Evolutionary conservation across 2,888 invertebrate genomes (phyloP).

Genomic region (Notodonta dromedarius): DNA sequence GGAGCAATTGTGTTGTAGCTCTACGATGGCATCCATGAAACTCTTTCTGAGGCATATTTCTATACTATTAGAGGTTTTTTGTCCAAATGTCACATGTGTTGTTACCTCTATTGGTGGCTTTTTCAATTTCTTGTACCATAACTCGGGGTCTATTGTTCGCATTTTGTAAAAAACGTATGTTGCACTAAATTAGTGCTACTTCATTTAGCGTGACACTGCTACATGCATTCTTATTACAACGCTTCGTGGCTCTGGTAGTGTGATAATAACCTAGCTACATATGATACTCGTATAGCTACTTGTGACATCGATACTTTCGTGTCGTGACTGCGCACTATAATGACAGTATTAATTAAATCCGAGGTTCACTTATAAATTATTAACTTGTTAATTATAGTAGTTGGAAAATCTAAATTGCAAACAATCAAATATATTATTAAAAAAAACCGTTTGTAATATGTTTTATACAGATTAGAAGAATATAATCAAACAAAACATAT

Average conservation of each 20-base stretch:
- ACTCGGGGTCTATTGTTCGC: conserved; percentile 36
- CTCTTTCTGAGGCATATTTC: conserved; percentile 27
- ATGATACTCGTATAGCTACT: no score
- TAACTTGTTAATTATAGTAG: neutral
- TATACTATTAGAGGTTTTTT: conserved; percentile 11
- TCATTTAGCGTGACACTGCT: no score
- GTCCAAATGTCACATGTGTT: conserved; percentile 21
- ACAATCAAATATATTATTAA: neutral
- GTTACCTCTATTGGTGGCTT: conserved; percentile 3
- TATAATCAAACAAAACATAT: neutral
- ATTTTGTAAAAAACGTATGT: conserved; percentile 13
- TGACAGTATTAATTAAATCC: neutral
- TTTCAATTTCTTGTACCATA: conserved; percentile 22
- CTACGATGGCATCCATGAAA: conserved; percentile 20
- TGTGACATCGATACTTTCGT: neutral
- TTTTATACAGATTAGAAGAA: neutral
- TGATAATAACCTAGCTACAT: no score
- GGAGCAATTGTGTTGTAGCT: conserved; percentile 28
- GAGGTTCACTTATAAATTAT: neutral
- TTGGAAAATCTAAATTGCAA: neutral
- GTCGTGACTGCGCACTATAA: neutral
- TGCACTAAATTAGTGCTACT: no score
- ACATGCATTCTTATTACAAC: no score
- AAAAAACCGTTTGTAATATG: no score
- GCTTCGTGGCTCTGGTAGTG: no score